Evolutionary conservation across 2,888 invertebrate species (phyloP).

Genomic region (Suillia variegata): DNA sequence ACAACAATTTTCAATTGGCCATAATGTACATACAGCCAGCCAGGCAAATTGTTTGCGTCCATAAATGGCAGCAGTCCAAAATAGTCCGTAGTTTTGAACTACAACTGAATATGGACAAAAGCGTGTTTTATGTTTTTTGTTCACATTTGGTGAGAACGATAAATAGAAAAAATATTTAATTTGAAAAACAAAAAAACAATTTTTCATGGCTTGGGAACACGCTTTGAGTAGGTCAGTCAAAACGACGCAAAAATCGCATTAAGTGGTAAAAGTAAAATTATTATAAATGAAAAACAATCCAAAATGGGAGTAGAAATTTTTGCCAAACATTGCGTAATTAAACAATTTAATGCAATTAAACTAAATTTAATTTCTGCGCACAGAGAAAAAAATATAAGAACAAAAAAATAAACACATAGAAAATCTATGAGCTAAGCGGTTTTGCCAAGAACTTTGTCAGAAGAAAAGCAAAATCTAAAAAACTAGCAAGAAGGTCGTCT

Average conservation of each 20-base stretch:
- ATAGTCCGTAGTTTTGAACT: no score
- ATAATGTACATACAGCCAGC: no score
- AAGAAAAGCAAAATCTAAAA: background rate
- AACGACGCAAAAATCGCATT: background rate
- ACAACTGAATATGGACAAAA: no score
- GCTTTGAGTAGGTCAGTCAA: background rate
- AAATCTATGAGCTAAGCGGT: slow-evolving; percentile 23
- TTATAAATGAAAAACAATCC: background rate
- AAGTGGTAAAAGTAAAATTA: background rate
- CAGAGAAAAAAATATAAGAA: background rate
- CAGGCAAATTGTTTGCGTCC: no score
- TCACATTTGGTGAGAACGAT: no score
- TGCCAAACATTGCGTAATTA: slow-evolving; percentile 43
- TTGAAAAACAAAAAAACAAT: background rate
- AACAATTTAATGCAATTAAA: slow-evolving; percentile 45
- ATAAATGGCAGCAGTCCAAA: no score
- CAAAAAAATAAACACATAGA: slow-evolving; percentile 2
- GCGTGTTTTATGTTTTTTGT: no score
- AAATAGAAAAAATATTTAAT: no score
- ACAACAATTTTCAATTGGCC: no score
- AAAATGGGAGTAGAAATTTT: no score
- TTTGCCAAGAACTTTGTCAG: background rate
- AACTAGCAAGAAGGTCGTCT: slow-evolving; percentile 19
- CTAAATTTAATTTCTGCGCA: slow-evolving; percentile 26
- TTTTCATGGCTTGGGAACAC: background rate